phyloP scores from a whole-genome alignment of 2,888 invertebrate species.

The Drosophila gaucha region DNA sequence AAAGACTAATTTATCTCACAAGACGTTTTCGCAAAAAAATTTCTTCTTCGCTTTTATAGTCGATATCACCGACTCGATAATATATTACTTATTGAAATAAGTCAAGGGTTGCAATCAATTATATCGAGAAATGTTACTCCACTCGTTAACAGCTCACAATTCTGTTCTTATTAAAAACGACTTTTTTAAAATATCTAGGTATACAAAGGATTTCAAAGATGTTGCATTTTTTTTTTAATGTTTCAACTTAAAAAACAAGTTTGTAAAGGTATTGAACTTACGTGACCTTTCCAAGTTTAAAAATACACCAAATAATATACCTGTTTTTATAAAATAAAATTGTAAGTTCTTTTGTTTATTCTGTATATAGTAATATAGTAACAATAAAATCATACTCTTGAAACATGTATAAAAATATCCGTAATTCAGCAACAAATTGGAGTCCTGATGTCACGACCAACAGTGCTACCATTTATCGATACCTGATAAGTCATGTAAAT shows the following conservation, averaged over 20 bases:
- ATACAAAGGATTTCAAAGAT: too few species aligned
- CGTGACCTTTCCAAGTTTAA: neutral
- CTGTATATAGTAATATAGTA: neutral
- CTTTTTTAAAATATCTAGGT: neutral
- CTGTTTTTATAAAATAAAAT: neutral
- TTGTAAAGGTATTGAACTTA: too few species aligned
- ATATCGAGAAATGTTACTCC: neutral
- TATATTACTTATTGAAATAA: conserved; percentile 19
- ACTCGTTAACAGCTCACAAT: neutral
- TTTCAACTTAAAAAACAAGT: too few species aligned
- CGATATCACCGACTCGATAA: conserved; percentile 56
- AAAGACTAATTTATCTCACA: conserved; percentile 13
- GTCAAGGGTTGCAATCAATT: neutral
- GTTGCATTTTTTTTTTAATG: too few species aligned
- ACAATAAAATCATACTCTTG: neutral
- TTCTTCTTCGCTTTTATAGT: conserved; percentile 28
- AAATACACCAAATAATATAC: neutral
- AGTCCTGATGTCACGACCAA: neutral
- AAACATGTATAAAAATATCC: neutral
- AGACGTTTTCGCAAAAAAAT: conserved; percentile 41
- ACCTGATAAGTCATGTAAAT: conserved; percentile 24
- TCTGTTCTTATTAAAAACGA: too few species aligned
- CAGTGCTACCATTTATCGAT: conserved; percentile 19
- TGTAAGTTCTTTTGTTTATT: neutral
- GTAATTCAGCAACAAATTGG: neutral